These are phyloP conservation scores for Drosophila percnosoma DNA, from an alignment of 2,888 invertebrate genomes.

Conservation along the genomic window DNA sequence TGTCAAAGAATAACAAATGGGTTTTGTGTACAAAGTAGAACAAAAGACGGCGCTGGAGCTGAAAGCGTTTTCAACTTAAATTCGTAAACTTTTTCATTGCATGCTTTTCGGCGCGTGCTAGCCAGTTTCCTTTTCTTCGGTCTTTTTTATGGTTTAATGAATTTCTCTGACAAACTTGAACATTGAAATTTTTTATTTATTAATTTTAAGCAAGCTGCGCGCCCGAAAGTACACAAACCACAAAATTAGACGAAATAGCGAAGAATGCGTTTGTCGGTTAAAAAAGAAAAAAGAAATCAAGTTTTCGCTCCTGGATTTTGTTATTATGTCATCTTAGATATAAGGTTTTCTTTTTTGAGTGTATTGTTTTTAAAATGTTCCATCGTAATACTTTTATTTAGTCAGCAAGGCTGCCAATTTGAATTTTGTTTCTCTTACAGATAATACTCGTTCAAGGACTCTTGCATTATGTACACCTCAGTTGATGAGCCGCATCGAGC, in stretches of 20 bases:
- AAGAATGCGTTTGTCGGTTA: constrained; percentile 5
- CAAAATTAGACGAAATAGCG: constrained; percentile 9
- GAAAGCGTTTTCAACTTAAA: constrained; percentile 46
- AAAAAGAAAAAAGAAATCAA: constrained; percentile 15
- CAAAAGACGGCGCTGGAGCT: constrained; percentile 24
- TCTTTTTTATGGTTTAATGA: constrained; percentile 14
- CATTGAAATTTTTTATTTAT: constrained; percentile 41
- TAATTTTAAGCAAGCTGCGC: constrained; percentile 24
- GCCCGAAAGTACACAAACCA: constrained; percentile 11
- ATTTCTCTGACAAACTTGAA: constrained; percentile 36
- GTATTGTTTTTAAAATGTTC: constrained; percentile 51
- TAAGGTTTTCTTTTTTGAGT: constrained; percentile 1
- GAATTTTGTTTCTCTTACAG: constrained; percentile 59
- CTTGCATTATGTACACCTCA: constrained; percentile 68
- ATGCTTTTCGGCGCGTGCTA: constrained; percentile 45
- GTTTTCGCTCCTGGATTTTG: constrained; percentile 19
- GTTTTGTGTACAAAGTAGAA: constrained; percentile 45
- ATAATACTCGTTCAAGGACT: constrained; percentile 77
- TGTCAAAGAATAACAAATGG: constrained; percentile 58
- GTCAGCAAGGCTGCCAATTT: constrained; percentile 50
- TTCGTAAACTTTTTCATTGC: constrained; percentile 54
- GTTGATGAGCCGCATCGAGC: constrained; percentile 46
- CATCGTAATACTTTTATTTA: constrained; percentile 61
- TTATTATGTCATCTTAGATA: constrained; percentile 34
- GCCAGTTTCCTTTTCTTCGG: constrained; percentile 20